A percentile compares a stretch with the other conserved stretches of the same genome.
Evolutionary conservation across 2,797 vertebrate genomes (phyloP).

Genomic region (Eulemur albifrons): DNA sequence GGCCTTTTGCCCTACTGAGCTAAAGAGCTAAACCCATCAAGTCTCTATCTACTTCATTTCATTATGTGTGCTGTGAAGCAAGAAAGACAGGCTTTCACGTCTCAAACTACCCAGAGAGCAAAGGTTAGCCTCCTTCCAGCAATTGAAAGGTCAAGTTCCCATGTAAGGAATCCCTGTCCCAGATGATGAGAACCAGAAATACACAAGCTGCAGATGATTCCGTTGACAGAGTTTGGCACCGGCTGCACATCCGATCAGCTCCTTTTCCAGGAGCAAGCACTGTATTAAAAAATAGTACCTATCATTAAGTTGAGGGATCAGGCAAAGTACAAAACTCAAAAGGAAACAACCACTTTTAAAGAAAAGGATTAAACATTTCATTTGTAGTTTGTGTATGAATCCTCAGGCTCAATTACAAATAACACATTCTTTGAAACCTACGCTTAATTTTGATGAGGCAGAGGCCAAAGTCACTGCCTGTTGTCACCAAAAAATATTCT

Average conservation of each 20-base stretch:
- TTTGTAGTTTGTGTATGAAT: constrained; percentile 31
- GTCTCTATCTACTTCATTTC: constrained; percentile 68
- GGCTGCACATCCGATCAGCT: constrained; percentile 29
- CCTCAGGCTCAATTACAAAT: background rate
- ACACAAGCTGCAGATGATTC: constrained; percentile 67
- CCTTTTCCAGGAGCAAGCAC: constrained; percentile 38
- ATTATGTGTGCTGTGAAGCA: constrained; percentile 67
- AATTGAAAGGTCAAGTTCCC: constrained; percentile 85
- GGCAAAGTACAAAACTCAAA: background rate
- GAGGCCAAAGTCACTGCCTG: background rate
- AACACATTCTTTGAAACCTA: background rate
- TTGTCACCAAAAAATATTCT: constrained; percentile 18
- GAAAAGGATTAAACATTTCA: constrained; percentile 15
- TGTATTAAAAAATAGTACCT: background rate
- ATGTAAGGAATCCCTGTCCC: constrained; percentile 83
- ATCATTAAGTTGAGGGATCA: background rate
- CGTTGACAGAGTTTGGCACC: constrained; percentile 49
- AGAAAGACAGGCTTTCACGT: constrained; percentile 74
- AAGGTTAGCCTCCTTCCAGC: constrained; percentile 82
- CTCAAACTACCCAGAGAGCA: constrained; percentile 79
- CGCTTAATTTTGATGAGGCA: constrained; percentile 7
- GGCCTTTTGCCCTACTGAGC: constrained; percentile 50
- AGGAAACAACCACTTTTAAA: constrained; percentile 1
- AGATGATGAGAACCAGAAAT: constrained; percentile 77
- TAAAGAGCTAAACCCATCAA: constrained; percentile 69